Evolutionary conservation across 2,888 invertebrate species (phyloP), one percentile per base, ranked within the genome.

Genomic region (Papilio gigon): DNA sequence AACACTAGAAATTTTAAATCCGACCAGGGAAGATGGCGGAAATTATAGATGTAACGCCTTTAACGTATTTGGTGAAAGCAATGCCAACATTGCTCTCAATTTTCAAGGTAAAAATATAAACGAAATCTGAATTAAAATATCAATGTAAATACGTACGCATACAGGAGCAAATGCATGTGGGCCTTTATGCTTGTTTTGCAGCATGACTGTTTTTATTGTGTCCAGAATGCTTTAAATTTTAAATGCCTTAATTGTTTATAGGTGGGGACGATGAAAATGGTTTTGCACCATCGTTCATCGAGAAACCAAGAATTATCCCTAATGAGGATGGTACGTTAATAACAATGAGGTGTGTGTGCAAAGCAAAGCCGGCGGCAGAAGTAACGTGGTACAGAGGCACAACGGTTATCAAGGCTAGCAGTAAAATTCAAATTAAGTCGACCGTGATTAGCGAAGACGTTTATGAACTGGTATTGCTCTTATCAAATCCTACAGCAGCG

Each of bases 81-180:
- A 99, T 94, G 99, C 99, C 82, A 99, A 99, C 93, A 99, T 99
- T 93, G 98, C 99, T 86, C 96, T 99, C 85, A 99, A 99, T 93
- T 98, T 99, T 94, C 98, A 98, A 97, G 98, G 98, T 98, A 96
- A 94, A 65, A 79, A 74, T 73, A 76, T 76, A 75, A 78, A 77
- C 74, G 70, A 75, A 76, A 66, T 71, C 71, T 76, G 74, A 76
- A 75, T 74, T 72, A 73, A 68, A 65, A 72, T 73, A 71, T 74
- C 71, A 74, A 70, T 72, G 70, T 71, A 71, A 74, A 78, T 81
- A 80, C 81, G 90, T 90, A 91, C 92, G 92, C 92, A 92, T 89
- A 89, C 91, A 91, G 91, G 89, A 89, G 88, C 90, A 81, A 74
- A 73, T 79, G 91, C 90, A 90, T 89, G 90, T 75, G 76, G 78